phyloP scores from a whole-genome alignment of 2,797 vertebrate genomes.

The Crenichthys baileyi region DNA sequence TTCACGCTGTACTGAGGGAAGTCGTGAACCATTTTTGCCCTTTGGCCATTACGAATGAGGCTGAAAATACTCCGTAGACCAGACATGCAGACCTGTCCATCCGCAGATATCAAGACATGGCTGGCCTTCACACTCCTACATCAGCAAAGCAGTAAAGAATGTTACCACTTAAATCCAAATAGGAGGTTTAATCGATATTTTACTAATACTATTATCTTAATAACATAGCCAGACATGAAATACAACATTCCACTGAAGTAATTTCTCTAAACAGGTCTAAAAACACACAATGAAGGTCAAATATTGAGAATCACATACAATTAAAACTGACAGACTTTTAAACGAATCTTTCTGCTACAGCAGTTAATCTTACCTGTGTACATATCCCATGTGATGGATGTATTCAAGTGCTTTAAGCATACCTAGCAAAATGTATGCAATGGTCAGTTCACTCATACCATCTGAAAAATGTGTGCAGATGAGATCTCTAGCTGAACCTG shows the following conservation, averaged over 20 bases:
- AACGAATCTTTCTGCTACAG: neutral
- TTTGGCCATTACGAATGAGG: slow-evolving; percentile 94
- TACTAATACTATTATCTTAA: neutral
- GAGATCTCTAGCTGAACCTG: slow-evolving; percentile 96
- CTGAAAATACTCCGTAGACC: slow-evolving; percentile 95
- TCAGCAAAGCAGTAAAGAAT: slow-evolving; percentile 7
- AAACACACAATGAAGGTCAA: neutral
- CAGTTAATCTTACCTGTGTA: slow-evolving; percentile 86
- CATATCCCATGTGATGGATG: slow-evolving; percentile 98
- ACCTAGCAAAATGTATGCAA: slow-evolving; percentile 93
- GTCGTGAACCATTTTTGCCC: slow-evolving; percentile 92
- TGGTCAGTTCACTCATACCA: slow-evolving; percentile 93
- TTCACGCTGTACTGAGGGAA: slow-evolving; percentile 96
- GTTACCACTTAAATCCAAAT: neutral
- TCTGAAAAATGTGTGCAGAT: slow-evolving; percentile 94
- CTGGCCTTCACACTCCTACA: slow-evolving; percentile 96
- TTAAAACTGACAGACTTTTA: neutral
- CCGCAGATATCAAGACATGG: slow-evolving; percentile 93
- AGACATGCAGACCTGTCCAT: slow-evolving; percentile 95
- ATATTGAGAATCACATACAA: neutral
- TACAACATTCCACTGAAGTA: neutral
- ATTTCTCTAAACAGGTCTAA: neutral
- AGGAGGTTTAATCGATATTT: neutral
- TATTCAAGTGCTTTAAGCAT: slow-evolving; percentile 94
- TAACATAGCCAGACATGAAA: neutral